Conservation (phyloP, 2,888 invertebrate species). For the Gari tellinella region DNA sequence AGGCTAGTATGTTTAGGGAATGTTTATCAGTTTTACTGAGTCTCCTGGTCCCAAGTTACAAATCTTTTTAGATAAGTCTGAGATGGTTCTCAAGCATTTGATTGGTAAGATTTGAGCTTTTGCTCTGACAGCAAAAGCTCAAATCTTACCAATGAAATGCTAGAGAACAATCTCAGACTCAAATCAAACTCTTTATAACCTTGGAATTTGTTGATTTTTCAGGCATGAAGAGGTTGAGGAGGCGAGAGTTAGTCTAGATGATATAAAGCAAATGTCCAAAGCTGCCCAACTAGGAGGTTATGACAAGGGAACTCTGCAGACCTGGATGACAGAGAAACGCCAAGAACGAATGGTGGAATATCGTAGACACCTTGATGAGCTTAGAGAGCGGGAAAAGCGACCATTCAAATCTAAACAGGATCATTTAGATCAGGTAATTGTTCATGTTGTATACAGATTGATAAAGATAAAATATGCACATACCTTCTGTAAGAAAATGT, state of each 20-base stretch:
- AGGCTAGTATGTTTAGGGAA: no score
- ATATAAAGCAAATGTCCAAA: constrained; percentile 63
- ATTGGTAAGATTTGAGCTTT: no score
- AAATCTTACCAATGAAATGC: no score
- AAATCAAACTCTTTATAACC: no score
- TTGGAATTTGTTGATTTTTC: neutral
- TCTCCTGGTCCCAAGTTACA: neutral
- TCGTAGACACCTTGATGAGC: constrained; percentile 64
- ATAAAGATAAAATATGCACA: neutral
- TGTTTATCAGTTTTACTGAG: no score
- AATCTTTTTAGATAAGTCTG: no score
- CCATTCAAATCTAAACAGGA: constrained; percentile 71
- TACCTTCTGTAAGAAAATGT: neutral
- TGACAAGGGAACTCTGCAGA: constrained; percentile 69
- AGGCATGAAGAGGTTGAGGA: constrained; percentile 52
- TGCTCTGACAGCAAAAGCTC: no score
- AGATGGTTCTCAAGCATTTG: no score
- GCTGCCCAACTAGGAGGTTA: constrained; percentile 56
- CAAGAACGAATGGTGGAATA: constrained; percentile 73
- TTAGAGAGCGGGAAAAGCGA: constrained; percentile 72
- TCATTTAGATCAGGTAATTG: constrained; percentile 41
- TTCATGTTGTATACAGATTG: no score
- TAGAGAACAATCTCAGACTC: no score
- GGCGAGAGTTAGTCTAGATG: constrained; percentile 60
- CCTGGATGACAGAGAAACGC: constrained; percentile 78